A percentile compares a stretch with the other conserved stretches of the same genome.
phyloP scores from a whole-genome alignment of 1,140 invertebrate species.

The Calephelis nemesis region DNA sequence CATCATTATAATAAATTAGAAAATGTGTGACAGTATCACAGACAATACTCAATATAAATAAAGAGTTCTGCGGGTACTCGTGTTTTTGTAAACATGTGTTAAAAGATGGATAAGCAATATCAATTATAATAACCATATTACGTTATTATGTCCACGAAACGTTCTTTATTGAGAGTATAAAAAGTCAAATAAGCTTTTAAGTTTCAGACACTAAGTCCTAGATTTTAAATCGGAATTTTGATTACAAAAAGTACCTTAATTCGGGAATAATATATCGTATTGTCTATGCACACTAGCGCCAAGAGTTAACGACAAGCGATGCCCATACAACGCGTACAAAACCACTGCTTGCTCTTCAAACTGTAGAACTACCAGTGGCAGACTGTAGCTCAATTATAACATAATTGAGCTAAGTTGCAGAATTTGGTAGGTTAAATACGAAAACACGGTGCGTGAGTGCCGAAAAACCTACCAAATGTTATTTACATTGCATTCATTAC shows the following conservation, averaged over 20 bases:
- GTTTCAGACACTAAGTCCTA: too few relatives aligned
- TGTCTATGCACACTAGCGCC: slow-evolving; percentile 50
- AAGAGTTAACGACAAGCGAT: slow-evolving; percentile 75
- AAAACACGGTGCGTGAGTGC: slow-evolving; percentile 54
- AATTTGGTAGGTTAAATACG: slow-evolving; percentile 60
- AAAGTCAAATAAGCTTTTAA: too few relatives aligned
- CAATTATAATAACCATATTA: too few relatives aligned
- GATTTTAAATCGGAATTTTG: background rate
- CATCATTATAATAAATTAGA: slow-evolving; percentile 29
- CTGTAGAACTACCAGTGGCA: slow-evolving; percentile 29
- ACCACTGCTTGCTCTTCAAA: slow-evolving; percentile 35
- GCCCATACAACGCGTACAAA: slow-evolving; percentile 70
- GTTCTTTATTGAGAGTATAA: too few relatives aligned
- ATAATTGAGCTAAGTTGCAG: slow-evolving; percentile 34
- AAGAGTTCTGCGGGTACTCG: background rate
- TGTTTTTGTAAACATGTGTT: slow-evolving; percentile 3
- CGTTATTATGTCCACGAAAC: too few relatives aligned
- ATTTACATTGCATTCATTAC: slow-evolving; percentile 74
- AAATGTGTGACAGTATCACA: slow-evolving; percentile 35
- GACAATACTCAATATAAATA: slow-evolving; percentile 29
- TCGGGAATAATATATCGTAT: slow-evolving; percentile 35
- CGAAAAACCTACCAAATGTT: slow-evolving; percentile 66
- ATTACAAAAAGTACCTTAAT: slow-evolving; percentile 12
- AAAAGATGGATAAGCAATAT: background rate
- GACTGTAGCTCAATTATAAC: slow-evolving; percentile 27